These are phyloP conservation scores for Ormyrus rosae DNA, from an alignment of 2,888 invertebrate species.

Conservation along the genomic window DNA sequence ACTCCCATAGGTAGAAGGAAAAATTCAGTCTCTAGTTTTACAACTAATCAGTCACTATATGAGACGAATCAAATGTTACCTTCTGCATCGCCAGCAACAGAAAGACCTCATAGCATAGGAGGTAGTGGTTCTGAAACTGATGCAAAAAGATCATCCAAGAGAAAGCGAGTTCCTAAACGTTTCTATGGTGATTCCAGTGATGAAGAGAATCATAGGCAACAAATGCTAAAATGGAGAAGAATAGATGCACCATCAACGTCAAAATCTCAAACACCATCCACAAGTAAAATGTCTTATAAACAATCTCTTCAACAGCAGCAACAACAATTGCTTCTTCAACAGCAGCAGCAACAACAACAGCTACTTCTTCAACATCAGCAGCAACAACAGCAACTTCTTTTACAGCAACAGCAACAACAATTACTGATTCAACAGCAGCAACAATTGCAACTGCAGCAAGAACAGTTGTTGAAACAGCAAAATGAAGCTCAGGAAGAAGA, in stretches of 20 bases:
- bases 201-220: constrained; percentile 83
- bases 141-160: constrained; percentile 85
- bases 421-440: constrained; percentile 44
- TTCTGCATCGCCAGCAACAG: not conserved
- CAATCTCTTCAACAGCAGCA: constrained; percentile 34
- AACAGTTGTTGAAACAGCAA: constrained; percentile 32
- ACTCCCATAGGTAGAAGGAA: constrained; percentile 50
- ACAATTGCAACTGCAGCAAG: constrained; percentile 21
- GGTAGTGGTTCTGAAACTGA: constrained; percentile 54
- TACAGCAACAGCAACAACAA: constrained; percentile 8
- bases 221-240: constrained; percentile 85
- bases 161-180: constrained; percentile 88
- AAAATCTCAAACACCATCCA: constrained; percentile 33
- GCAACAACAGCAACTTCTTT: constrained; percentile 44
- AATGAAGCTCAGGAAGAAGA: constrained; percentile 20
- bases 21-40: constrained; percentile 39
- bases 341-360: constrained; percentile 32
- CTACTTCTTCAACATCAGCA: constrained; percentile 45
- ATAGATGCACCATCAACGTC: constrained; percentile 79
- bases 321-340: constrained; percentile 23
- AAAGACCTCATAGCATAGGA: constrained; percentile 23
- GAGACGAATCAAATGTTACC: constrained; percentile 15
- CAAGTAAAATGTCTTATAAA: constrained; percentile 38
- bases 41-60: constrained; percentile 1
- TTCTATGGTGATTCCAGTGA: constrained; percentile 93